Evolutionary conservation across 2,888 invertebrate species (phyloP).

Genomic region (Cryptocephalus primarius): DNA sequence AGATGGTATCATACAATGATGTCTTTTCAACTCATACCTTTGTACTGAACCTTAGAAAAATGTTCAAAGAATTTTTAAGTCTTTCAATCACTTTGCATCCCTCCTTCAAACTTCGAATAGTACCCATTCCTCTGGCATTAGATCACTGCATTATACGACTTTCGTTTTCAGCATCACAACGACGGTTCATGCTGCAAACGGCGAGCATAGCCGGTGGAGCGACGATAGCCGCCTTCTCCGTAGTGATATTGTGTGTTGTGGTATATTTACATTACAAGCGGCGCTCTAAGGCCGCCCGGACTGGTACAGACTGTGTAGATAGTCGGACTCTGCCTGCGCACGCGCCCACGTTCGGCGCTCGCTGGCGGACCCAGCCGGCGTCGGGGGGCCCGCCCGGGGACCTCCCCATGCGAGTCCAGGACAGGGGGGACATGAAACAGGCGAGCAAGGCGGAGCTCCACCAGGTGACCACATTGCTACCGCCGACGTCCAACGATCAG

Average conservation of each 20-base stretch:
- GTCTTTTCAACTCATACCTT: no score
- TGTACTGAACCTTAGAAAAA: no score
- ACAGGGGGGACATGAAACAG: conserved; percentile 19
- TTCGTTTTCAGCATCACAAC: conserved; percentile 51
- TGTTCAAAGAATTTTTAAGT: no score
- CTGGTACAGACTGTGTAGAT: conserved; percentile 32
- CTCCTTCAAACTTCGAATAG: no score
- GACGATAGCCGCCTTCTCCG: conserved; percentile 58
- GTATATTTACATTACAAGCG: conserved; percentile 55
- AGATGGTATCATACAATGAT: no score
- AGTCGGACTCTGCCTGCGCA: conserved; percentile 19
- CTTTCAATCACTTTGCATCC: no score
- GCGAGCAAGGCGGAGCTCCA: conserved; percentile 23
- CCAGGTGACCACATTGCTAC: conserved; percentile 27
- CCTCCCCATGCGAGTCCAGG: conserved; percentile 16
- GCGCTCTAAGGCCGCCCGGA: conserved; percentile 35
- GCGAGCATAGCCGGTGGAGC: conserved; percentile 82
- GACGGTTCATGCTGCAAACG: conserved; percentile 76
- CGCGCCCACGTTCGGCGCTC: conserved; percentile 32
- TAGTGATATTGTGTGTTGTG: conserved; percentile 56
- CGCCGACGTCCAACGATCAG: conserved; percentile 16
- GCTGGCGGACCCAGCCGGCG: conserved; percentile 26
- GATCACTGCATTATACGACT: no score
- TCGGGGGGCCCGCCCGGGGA: conserved; percentile 13
- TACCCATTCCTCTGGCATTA: no score